Conservation (phyloP, 1,140 invertebrate genomes). For the Nixonia krombeini region DNA sequence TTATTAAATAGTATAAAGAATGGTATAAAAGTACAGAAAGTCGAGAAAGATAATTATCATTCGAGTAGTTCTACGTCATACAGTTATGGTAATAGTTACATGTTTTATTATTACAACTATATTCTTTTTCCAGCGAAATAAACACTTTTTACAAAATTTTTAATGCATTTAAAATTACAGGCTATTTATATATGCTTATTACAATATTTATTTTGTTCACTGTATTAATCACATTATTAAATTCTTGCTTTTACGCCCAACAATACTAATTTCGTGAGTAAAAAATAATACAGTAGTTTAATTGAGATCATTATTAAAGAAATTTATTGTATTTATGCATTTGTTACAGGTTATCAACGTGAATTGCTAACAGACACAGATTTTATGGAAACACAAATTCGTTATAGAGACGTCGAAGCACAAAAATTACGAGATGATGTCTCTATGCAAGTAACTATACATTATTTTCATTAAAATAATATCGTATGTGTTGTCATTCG, state of each 20-base stretch:
- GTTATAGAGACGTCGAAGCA: slow-evolving; percentile 62
- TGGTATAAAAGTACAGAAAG: slow-evolving; percentile 11
- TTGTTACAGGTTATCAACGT: slow-evolving; percentile 32
- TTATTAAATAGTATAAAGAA: slow-evolving; percentile 11
- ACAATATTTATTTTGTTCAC: too few relatives aligned
- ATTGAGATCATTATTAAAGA: too few relatives aligned
- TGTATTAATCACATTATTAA: too few relatives aligned
- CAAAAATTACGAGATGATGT: slow-evolving; percentile 64
- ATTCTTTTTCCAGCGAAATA: too few relatives aligned
- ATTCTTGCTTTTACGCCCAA: too few relatives aligned
- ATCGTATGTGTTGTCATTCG: background rate
- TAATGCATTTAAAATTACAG: too few relatives aligned
- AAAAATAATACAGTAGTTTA: too few relatives aligned
- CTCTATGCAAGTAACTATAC: slow-evolving; percentile 62
- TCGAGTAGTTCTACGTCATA: slow-evolving; percentile 36
- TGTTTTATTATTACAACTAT: too few relatives aligned
- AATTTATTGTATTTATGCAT: background rate
- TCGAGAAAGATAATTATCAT: slow-evolving; percentile 18
- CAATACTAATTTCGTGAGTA: too few relatives aligned
- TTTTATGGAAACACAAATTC: slow-evolving; percentile 13
- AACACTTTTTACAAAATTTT: too few relatives aligned
- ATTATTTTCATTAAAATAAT: background rate
- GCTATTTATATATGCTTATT: too few relatives aligned
- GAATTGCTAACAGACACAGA: slow-evolving; percentile 15
- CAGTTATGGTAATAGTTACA: slow-evolving; percentile 58